A percentile compares a stretch with the other conserved stretches of the same genome.
phyloP scores from a whole-genome alignment of 2,797 vertebrate genomes.

The Pelobates cultripes region DNA sequence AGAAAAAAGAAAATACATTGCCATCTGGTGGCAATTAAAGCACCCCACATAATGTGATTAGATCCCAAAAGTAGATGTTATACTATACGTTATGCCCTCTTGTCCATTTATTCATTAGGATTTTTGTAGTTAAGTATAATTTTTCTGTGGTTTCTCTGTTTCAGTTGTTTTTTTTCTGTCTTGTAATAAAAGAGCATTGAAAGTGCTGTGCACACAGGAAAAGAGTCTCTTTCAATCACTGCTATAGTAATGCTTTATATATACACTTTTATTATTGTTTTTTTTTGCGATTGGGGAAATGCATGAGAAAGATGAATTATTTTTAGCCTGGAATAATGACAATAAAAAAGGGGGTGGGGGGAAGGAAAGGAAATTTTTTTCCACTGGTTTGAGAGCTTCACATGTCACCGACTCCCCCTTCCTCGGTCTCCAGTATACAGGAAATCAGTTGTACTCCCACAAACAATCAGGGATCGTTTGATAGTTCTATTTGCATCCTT shows the following conservation, averaged over 20 bases:
- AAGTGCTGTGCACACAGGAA: not conserved
- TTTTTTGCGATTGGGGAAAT: not conserved
- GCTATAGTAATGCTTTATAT: no score
- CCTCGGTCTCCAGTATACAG: constrained; percentile 12
- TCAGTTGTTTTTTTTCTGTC: not conserved
- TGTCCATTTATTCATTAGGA: no score
- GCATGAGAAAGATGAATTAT: not conserved
- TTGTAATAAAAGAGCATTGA: not conserved
- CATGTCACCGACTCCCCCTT: not conserved
- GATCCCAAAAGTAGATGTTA: no score
- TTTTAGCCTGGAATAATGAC: not conserved
- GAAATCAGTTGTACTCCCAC: constrained; percentile 30
- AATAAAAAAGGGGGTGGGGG: not conserved
- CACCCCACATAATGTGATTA: no score
- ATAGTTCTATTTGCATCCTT: not conserved
- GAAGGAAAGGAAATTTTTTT: constrained; percentile 3
- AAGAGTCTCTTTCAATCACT: not conserved
- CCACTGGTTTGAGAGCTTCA: constrained; percentile 17
- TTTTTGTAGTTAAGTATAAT: no score
- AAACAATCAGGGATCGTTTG: not conserved
- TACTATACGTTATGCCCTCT: no score
- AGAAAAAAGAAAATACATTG: no score
- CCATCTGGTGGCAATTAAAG: no score
- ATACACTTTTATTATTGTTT: no score
- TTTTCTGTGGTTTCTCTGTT: not conserved